Percentiles rank a stretch among this genome's conserved stretches.
These are phyloP conservation scores for Chaetura pelagica DNA, from an alignment of 2,113 vertebrate species.

Conservation along the genomic window DNA sequence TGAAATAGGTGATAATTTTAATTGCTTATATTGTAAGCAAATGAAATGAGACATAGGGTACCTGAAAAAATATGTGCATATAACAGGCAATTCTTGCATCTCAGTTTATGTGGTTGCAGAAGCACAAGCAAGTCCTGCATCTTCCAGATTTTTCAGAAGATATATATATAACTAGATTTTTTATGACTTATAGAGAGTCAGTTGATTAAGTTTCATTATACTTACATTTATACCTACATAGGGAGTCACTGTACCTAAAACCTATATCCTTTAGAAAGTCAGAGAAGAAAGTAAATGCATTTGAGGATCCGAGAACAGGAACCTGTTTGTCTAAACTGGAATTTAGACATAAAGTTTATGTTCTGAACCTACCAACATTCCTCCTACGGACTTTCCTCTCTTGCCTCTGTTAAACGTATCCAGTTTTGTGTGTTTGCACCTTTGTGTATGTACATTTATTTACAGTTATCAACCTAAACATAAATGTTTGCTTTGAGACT, in stretches of 20 bases:
- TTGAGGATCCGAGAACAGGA: background rate
- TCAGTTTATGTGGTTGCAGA: background rate
- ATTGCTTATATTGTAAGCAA: background rate
- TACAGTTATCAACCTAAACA: background rate
- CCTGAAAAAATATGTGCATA: background rate
- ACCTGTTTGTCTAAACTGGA: background rate
- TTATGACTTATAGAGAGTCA: background rate
- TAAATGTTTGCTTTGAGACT: background rate
- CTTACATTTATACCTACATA: background rate
- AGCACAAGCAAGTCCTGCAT: background rate
- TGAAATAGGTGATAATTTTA: background rate
- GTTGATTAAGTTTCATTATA: background rate
- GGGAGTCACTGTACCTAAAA: background rate
- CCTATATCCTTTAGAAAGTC: background rate
- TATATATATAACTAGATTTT: background rate
- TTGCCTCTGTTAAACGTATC: background rate
- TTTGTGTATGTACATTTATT: background rate
- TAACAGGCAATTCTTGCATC: background rate
- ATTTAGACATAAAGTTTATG: background rate
- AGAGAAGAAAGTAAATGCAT: background rate
- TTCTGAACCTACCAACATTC: background rate
- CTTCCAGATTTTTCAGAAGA: background rate
- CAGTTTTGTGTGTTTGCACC: background rate
- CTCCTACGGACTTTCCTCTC: background rate
- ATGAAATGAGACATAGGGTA: background rate